Conservation (phyloP, 1,140 invertebrate genomes). For the Drosophila hydei region DNA sequence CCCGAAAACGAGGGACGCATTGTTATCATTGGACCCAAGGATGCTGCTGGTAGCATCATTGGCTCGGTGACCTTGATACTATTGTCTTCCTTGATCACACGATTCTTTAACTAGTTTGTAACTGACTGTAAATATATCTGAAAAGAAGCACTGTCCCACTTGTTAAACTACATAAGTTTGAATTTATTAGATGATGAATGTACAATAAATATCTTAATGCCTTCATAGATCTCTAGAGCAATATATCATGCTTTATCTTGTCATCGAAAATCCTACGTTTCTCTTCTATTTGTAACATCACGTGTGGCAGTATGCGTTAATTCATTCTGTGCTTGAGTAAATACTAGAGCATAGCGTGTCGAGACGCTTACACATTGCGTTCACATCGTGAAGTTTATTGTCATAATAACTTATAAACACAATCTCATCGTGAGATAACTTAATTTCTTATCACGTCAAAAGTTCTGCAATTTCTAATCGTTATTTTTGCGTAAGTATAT, state of each 20-base stretch:
- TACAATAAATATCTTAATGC: slow-evolving; percentile 6
- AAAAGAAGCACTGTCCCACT: not conserved
- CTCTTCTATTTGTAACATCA: slow-evolving; percentile 13
- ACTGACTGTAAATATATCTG: not conserved
- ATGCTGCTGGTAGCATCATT: slow-evolving; percentile 35
- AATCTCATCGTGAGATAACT: not conserved
- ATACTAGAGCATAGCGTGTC: not conserved
- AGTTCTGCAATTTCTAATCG: not conserved
- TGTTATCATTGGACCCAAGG: slow-evolving; percentile 33
- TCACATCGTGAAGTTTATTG: not conserved
- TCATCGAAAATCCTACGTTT: not conserved
- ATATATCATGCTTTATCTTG: not conserved
- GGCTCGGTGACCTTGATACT: slow-evolving; percentile 49
- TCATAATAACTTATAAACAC: slow-evolving; percentile 13
- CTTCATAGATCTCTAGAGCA: slow-evolving; percentile 3
- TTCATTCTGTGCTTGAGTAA: not conserved
- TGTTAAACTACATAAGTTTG: slow-evolving; percentile 5
- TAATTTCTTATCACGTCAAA: not conserved
- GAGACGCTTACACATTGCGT: not conserved
- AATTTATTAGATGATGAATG: slow-evolving; percentile 23
- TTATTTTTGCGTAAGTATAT: not conserved
- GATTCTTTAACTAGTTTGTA: slow-evolving; percentile 30
- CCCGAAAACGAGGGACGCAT: slow-evolving; percentile 85
- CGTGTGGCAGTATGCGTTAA: not conserved
- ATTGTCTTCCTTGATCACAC: slow-evolving; percentile 29